Percentiles rank a stretch among this genome's conserved stretches.
Conservation (phyloP, 2,113 vertebrate genomes). For the Tupaia tana region DNA sequence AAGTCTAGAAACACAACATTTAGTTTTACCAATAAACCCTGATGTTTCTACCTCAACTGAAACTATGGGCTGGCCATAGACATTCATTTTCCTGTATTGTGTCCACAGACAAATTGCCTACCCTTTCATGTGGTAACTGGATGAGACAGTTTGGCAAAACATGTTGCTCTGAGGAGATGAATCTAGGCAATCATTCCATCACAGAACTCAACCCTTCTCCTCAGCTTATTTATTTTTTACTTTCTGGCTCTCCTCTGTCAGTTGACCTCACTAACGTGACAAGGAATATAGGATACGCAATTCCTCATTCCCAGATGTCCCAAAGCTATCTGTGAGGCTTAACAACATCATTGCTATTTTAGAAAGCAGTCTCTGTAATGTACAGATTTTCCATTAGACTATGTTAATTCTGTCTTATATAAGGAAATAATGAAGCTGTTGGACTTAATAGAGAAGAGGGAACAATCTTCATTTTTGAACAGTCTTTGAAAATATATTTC, state of each 20-base stretch:
- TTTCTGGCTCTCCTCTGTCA: conserved; percentile 1
- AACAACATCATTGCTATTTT: neutral
- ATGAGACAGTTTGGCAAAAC: conserved; percentile 19
- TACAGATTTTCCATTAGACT: neutral
- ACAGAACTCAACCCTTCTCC: conserved; percentile 30
- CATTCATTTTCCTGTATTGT: neutral
- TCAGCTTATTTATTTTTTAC: conserved; percentile 48
- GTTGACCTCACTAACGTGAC: neutral
- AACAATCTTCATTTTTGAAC: neutral
- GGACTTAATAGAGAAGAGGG: neutral
- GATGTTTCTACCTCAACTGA: neutral
- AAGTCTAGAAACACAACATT: neutral
- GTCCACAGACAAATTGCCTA: neutral
- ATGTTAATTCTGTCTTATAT: conserved; percentile 38
- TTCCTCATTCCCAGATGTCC: conserved; percentile 49
- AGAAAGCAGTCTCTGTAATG: neutral
- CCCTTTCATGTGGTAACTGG: neutral
- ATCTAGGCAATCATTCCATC: neutral
- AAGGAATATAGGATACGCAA: conserved; percentile 38
- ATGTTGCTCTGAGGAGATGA: neutral
- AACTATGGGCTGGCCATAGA: neutral
- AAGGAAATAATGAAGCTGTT: conserved; percentile 1
- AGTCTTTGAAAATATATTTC: conserved; percentile 13
- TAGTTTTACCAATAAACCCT: neutral
- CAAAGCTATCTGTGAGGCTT: neutral